A percentile compares a stretch with the other conserved stretches of the same genome.
phyloP scores from a whole-genome alignment of 2,113 vertebrate genomes.

The Acrocephalus arundinaceus region DNA sequence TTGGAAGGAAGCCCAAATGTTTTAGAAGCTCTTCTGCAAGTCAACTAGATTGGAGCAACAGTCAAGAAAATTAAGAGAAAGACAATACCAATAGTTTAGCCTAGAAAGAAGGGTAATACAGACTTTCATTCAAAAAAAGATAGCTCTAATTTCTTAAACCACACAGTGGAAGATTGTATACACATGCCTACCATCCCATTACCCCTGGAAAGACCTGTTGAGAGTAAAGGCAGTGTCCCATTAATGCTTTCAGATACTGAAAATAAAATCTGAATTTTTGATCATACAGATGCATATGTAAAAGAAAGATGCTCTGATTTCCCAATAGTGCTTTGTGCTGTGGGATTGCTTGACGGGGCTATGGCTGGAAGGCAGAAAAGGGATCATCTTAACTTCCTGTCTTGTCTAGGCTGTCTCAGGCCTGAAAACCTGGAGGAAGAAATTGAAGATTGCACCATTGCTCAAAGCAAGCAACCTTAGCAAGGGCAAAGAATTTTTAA shows the following conservation, averaged over 20 bases:
- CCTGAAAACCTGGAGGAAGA: neutral
- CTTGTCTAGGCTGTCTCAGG: neutral
- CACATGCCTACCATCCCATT: neutral
- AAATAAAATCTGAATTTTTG: neutral
- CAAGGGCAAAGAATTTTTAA: neutral
- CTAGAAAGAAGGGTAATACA: neutral
- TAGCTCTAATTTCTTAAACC: neutral
- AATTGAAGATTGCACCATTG: neutral
- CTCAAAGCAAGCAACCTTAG: neutral
- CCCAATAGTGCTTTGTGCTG: neutral
- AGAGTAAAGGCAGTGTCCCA: neutral
- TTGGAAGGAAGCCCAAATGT: neutral
- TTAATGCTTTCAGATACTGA: neutral
- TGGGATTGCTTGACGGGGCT: neutral
- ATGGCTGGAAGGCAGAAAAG: neutral
- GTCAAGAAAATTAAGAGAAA: neutral
- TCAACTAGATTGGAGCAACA: neutral
- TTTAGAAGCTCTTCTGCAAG: neutral
- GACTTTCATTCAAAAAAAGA: neutral
- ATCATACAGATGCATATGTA: fast-evolving
- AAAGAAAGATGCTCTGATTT: neutral
- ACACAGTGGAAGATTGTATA: neutral
- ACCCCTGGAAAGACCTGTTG: neutral
- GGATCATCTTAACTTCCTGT: neutral
- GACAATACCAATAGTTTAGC: neutral